Evolutionary conservation across 2,797 vertebrate species (phyloP).

Genomic region (Apogon hyalosoma): DNA sequence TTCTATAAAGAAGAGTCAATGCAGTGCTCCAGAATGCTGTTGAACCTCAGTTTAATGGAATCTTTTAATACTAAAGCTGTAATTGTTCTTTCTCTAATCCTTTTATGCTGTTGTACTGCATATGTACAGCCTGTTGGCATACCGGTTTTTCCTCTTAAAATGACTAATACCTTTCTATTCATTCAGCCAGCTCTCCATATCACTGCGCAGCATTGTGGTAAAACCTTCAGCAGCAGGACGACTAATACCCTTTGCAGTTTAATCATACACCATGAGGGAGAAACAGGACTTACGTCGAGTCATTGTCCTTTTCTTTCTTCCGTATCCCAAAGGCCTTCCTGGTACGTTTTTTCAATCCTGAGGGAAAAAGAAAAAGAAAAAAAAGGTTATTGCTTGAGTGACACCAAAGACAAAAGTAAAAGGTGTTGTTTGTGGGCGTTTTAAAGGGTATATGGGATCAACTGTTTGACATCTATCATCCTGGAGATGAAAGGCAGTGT

Average conservation of each 20-base stretch:
- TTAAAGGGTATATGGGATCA: slow-evolving; percentile 35
- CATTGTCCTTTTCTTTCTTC: slow-evolving; percentile 99
- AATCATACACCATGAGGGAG: background rate
- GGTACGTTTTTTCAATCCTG: slow-evolving; percentile 99
- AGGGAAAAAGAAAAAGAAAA: slow-evolving; percentile 31
- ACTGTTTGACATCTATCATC: slow-evolving; percentile 28
- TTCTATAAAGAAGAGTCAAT: background rate
- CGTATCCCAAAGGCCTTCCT: slow-evolving; percentile 99
- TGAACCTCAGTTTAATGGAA: background rate
- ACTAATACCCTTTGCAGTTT: background rate
- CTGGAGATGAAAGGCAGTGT: slow-evolving; percentile 35
- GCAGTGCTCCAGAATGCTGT: background rate
- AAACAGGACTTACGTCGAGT: slow-evolving; percentile 90
- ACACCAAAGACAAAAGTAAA: slow-evolving; percentile 22
- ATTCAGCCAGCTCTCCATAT: slow-evolving; percentile 8
- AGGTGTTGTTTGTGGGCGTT: slow-evolving; percentile 10
- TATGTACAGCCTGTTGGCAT: background rate
- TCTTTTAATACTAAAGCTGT: slow-evolving; percentile 12
- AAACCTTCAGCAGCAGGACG: background rate
- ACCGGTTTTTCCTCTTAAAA: background rate
- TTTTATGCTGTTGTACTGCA: background rate
- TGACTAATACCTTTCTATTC: slow-evolving; percentile 1
- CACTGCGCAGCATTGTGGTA: background rate
- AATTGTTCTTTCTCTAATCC: slow-evolving; percentile 24
- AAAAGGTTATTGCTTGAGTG: background rate